Conservation (phyloP, 1,140 invertebrate genomes). For the Protaetia brevitarsis region DNA sequence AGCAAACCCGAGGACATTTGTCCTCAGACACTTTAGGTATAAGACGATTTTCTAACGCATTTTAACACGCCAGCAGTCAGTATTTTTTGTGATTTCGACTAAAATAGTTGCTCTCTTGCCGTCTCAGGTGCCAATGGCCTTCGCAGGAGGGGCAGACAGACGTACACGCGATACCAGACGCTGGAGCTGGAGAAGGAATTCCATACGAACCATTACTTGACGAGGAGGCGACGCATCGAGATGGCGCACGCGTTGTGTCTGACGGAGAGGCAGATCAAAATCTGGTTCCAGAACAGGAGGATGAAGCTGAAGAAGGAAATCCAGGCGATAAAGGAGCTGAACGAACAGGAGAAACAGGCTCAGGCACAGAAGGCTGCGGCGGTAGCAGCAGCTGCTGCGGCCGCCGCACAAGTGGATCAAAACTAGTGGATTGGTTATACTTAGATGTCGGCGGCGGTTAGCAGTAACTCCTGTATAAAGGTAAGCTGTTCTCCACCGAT, state of each 20-base stretch:
- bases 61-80: background rate
- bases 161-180: conserved; percentile 98
- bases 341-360: conserved; percentile 94
- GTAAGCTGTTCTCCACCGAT: background rate
- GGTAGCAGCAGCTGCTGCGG: conserved; percentile 69
- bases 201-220: conserved; percentile 98
- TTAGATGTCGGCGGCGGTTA: conserved; percentile 22
- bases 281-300: conserved; percentile 98
- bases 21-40: background rate
- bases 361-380: conserved; percentile 85
- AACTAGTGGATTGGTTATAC: conserved; percentile 46
- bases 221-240: conserved; percentile 95
- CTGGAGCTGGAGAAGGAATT: conserved; percentile 98
- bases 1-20: background rate
- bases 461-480: conserved; percentile 27
- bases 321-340: conserved; percentile 95
- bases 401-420: conserved; percentile 54
- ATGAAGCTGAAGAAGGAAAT: conserved; percentile 99
- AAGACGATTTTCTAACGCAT: background rate
- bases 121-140: conserved; percentile 86
- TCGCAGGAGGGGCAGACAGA: conserved; percentile 89
- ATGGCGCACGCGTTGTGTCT: conserved; percentile 97
- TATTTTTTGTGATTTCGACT: conserved; percentile 44
- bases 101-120: conserved; percentile 1
- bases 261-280: conserved; percentile 98